phyloP scores from a whole-genome alignment of 2,113 vertebrate genomes.

The Mesembrinibis cayennensis region DNA sequence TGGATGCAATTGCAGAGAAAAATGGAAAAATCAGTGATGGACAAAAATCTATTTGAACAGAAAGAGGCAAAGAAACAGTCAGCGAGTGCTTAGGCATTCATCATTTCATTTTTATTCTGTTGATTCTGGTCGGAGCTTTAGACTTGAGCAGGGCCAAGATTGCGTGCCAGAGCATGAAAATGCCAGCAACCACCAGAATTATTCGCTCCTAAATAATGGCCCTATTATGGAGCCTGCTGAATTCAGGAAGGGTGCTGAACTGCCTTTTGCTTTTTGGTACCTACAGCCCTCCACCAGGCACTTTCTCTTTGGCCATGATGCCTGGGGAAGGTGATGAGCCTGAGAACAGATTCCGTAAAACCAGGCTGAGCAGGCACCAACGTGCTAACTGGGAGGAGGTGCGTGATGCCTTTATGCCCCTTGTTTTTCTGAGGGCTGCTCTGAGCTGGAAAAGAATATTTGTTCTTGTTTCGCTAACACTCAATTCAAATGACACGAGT shows the following conservation, averaged over 20 bases:
- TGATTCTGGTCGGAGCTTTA: slow-evolving; percentile 2
- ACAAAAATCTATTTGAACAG: neutral
- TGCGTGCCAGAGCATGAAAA: neutral
- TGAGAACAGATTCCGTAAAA: neutral
- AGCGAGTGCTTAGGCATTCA: neutral
- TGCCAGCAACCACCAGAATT: neutral
- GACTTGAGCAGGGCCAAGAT: neutral
- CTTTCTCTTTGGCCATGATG: neutral
- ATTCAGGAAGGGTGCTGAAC: neutral
- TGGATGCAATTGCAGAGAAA: neutral
- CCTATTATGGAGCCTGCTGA: neutral
- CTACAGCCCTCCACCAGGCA: neutral
- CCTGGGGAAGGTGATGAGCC: neutral
- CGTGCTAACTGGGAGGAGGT: rapidly evolving
- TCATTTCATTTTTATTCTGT: neutral
- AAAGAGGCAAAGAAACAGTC: neutral
- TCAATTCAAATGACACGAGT: neutral
- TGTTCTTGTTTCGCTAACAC: neutral
- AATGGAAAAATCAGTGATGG: neutral
- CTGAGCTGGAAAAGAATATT: neutral
- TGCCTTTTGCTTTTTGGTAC: neutral
- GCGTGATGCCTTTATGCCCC: rapidly evolving
- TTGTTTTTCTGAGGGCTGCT: neutral
- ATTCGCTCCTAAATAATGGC: neutral
- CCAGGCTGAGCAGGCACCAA: neutral